phyloP scores from a whole-genome alignment of 2,797 vertebrate genomes.

The Eulemur rubriventer region DNA sequence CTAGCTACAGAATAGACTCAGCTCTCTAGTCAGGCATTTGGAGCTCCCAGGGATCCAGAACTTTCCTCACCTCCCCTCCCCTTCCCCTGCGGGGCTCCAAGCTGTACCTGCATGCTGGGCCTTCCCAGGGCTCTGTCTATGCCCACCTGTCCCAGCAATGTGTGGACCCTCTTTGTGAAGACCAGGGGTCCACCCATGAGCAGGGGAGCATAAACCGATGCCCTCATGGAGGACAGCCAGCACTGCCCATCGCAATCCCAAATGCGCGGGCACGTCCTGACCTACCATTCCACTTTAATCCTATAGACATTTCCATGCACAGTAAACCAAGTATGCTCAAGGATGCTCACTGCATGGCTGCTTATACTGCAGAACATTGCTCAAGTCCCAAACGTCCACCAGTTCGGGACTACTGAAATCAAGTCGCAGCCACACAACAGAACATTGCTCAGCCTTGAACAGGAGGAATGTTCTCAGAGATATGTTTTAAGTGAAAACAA shows the following conservation, averaged over 20 bases:
- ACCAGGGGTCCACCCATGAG: fast-evolving
- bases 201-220: fast-evolving
- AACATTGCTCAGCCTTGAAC: not conserved
- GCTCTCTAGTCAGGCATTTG: not conserved
- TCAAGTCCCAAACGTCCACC: too few species aligned
- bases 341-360: not conserved
- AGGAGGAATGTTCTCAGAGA: not conserved
- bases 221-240: fast-evolving
- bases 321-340: not conserved
- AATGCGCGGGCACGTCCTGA: fast-evolving
- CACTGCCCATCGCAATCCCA: too few species aligned
- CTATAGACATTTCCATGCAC: not conserved
- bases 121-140: not conserved
- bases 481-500: not conserved
- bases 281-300: not conserved
- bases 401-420: not conserved
- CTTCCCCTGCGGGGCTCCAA: not conserved
- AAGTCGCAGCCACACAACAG: fast-evolving
- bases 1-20: not conserved
- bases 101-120: not conserved
- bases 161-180: not conserved
- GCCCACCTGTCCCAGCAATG: not conserved
- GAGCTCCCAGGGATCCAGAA: not conserved
- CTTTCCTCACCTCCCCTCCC: not conserved
- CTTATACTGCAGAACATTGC: not conserved